A percentile compares a stretch with the other conserved stretches of the same genome.
Evolutionary conservation across 2,888 invertebrate genomes (phyloP).

Genomic region (Diaphora mendica): DNA sequence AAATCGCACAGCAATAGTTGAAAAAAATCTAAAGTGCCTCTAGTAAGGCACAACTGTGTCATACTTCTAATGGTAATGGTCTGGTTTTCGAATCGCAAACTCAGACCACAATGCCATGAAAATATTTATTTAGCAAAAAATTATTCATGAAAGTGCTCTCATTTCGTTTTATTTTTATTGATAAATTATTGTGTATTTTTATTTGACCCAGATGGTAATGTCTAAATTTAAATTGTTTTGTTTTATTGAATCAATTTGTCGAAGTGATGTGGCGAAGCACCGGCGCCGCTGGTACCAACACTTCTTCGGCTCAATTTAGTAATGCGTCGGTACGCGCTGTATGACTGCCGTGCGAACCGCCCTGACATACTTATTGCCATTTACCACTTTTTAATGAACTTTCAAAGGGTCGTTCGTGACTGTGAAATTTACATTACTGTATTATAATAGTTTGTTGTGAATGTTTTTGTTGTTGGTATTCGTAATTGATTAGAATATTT

Average conservation of each 20-base stretch:
- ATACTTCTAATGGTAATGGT: not conserved
- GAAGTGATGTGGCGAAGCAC: constrained; percentile 60
- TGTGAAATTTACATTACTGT: constrained; percentile 81
- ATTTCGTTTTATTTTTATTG: constrained; percentile 39
- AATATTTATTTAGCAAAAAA: constrained; percentile 11
- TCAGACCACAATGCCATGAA: constrained; percentile 5
- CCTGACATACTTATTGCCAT: constrained; percentile 74
- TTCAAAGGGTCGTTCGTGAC: constrained; percentile 82
- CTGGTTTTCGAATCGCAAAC: not conserved
- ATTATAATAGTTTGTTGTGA: constrained; percentile 72
- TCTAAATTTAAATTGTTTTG: constrained; percentile 48
- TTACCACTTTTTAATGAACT: constrained; percentile 72
- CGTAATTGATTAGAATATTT: not conserved
- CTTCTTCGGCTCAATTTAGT: constrained; percentile 73
- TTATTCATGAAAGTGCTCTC: constrained; percentile 42
- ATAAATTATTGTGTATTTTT: constrained; percentile 37
- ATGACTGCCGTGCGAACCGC: constrained; percentile 74
- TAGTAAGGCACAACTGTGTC: not conserved
- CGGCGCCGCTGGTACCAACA: constrained; percentile 43
- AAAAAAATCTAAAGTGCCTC: not conserved
- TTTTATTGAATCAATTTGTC: constrained; percentile 67
- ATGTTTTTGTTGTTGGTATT: constrained; percentile 63
- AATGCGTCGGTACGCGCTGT: constrained; percentile 57
- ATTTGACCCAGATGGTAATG: constrained; percentile 46
- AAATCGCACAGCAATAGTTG: not conserved